phyloP scores from a whole-genome alignment of 2,797 vertebrate genomes.

The Gastrophryne carolinensis region DNA sequence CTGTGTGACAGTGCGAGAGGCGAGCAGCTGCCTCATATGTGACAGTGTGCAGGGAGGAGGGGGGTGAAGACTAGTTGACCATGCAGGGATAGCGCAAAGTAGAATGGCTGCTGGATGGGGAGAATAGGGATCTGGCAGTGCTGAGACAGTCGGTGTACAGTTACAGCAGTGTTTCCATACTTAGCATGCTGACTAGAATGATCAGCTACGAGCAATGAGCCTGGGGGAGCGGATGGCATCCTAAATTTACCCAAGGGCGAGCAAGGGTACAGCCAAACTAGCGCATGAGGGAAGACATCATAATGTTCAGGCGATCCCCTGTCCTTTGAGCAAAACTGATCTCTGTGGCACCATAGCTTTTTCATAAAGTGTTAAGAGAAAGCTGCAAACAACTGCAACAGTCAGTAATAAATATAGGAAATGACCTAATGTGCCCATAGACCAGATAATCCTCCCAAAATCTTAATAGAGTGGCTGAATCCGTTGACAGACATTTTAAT shows the following conservation, averaged over 20 bases:
- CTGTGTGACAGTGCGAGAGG: conserved; percentile 79
- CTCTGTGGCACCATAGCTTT: neutral
- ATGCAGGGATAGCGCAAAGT: conserved; percentile 52
- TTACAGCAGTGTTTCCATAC: conserved; percentile 93
- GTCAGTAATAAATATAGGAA: neutral
- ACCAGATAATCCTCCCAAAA: too few species aligned
- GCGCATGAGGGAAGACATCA: neutral
- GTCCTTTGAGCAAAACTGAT: neutral
- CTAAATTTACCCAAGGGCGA: conserved; percentile 90
- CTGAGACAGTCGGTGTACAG: conserved; percentile 70
- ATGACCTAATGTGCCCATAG: too few species aligned
- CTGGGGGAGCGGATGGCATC: conserved; percentile 64
- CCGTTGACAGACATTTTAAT: too few species aligned
- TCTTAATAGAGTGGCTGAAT: too few species aligned
- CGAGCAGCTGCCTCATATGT: conserved; percentile 81
- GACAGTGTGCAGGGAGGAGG: conserved; percentile 24
- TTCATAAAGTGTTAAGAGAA: neutral
- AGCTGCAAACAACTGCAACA: neutral
- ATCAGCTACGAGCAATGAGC: conserved; percentile 62
- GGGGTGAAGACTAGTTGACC: conserved; percentile 26
- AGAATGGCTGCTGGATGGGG: conserved; percentile 20
- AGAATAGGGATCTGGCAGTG: conserved; percentile 56
- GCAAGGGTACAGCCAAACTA: conserved; percentile 78
- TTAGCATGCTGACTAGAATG: conserved; percentile 84
- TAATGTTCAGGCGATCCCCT: conserved; percentile 15